Percentiles rank a stretch among this genome's conserved stretches.
These are phyloP conservation scores for Xiphorhynchus erythropygius DNA, from an alignment of 2,797 vertebrate species.

Conservation along the genomic window DNA sequence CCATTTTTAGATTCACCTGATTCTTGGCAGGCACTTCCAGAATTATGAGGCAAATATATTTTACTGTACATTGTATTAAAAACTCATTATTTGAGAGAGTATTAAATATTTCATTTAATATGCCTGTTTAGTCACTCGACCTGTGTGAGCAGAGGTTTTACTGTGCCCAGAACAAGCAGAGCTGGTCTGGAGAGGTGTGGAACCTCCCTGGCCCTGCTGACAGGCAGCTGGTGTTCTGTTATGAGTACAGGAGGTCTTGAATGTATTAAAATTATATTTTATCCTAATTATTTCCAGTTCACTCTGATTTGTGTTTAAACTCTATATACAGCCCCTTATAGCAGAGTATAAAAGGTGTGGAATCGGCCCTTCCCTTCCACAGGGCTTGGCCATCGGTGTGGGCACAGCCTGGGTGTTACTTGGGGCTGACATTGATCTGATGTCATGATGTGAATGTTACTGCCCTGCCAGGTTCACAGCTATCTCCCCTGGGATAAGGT, in stretches of 20 bases:
- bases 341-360: too few relatives aligned
- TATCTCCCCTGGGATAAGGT: neutral
- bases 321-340: neutral
- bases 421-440: neutral
- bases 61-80: neutral
- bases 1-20: neutral
- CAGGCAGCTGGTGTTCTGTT: neutral
- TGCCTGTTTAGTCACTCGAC: fast-evolving
- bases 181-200: neutral
- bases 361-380: neutral
- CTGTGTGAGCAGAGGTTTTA: neutral
- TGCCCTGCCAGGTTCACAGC: neutral
- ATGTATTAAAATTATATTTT: neutral
- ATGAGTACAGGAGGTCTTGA: fast-evolving
- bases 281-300: neutral
- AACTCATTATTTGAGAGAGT: neutral
- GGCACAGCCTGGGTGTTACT: neutral
- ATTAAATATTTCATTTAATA: neutral
- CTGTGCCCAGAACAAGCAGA: fast-evolving
- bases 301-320: neutral
- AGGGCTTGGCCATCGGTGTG: fast-evolving
- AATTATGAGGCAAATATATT: neutral
- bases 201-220: neutral
- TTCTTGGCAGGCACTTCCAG: neutral
- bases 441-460: fast-evolving